Evolutionary conservation across 2,113 vertebrate species (phyloP).

Genomic region (Takifugu flavidus): DNA sequence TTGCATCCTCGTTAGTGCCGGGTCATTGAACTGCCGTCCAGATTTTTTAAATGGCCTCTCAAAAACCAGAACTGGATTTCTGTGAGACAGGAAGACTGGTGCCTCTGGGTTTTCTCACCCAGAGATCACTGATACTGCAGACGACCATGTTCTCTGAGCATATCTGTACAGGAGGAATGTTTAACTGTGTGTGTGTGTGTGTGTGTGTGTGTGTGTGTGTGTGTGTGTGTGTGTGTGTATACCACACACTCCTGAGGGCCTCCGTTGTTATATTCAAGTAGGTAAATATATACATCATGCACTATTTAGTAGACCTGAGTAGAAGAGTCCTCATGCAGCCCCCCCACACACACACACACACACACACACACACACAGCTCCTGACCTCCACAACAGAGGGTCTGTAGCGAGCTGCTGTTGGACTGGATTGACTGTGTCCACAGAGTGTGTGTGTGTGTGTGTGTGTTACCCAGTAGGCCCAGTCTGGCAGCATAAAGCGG

Average conservation of each 20-base stretch:
- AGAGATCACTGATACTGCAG: conserved; percentile 32
- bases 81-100: not conserved
- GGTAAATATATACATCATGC: conserved; percentile 54
- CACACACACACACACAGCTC: conserved; percentile 26
- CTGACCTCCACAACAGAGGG: conserved; percentile 46
- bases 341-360: conserved; percentile 29
- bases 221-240: conserved; percentile 24
- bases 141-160: not conserved
- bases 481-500: conserved; percentile 48
- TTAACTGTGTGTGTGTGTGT: conserved; percentile 10
- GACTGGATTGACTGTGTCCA: conserved; percentile 61
- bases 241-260: conserved; percentile 21
- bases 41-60: conserved; percentile 71
- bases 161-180: conserved; percentile 26
- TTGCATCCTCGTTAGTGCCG: conserved; percentile 64
- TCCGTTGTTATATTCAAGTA: conserved; percentile 44
- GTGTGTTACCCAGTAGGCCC: conserved; percentile 19
- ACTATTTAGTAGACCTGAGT: conserved; percentile 58
- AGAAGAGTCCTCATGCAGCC: conserved; percentile 35
- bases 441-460: conserved; percentile 29
- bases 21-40: conserved; percentile 75
- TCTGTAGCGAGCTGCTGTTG: conserved; percentile 40
- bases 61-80: conserved; percentile 43
- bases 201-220: too few species aligned
- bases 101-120: conserved; percentile 52